Base-by-base conservation (phyloP, 2,888 invertebrate species). In the Chrysotoxum bicinctum region DNA sequence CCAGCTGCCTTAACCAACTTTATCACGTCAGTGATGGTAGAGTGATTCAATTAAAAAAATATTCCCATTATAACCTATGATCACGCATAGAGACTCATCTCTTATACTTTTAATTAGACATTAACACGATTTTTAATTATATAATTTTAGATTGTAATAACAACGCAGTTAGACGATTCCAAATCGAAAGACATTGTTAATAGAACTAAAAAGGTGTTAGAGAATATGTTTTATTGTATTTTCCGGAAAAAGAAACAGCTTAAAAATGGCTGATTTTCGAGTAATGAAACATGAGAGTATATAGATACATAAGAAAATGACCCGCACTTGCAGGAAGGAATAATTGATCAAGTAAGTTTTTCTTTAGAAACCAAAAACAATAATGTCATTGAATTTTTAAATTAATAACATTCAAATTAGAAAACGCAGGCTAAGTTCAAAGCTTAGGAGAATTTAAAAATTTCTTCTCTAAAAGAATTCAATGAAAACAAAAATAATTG, bases 21-120 rank as follows among this genome's bases (percentile, higher is more conserved):
- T 72, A 82, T 70, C 64, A 43, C 69, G 32, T 60, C 60, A 43
- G 78, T 74, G 72, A 85, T 66, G 85, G 66, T 77, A 81, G 81
- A 81, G 72, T 85, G 73, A 73, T 68, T 85, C 76, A 80, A 84
- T 84, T 76, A 84, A 56, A 62, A 69, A 69, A 21, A 66, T 35
- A 68, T 54, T 68, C 66, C 50, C 60, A 62, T 82, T 74, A 79
- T 79, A 69, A 70, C 54, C 69, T 58, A 64, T 50, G 69, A 83
- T 79, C 83, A 83, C 83, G 83, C 78, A 83, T 70, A 64, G 69
- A 50, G 69, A 50, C 32, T 50, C 30, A 48, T 58, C 37, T 40
- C 14, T 52, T 43, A 2, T 26, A 6, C 26, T 26, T 43, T 54
- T 81, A 76, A 77, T 81, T 77, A 77, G 48, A 48, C 23, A 50